These are phyloP conservation scores for Denticeps clupeoides DNA, from an alignment of 2,797 vertebrate genomes.

Conservation along the genomic window DNA sequence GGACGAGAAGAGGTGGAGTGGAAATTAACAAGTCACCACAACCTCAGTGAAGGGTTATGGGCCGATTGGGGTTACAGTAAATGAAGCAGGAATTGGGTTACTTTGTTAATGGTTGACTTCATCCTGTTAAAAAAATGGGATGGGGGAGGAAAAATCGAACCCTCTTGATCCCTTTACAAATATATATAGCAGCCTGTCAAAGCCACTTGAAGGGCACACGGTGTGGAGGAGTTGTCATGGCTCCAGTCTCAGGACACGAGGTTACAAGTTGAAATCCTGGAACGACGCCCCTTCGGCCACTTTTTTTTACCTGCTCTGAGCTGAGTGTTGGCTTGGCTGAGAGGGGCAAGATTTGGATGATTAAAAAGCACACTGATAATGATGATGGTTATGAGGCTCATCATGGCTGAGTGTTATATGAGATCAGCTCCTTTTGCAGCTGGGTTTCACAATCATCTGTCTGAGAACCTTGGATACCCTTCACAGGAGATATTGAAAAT, in stretches of 20 bases:
- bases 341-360: neutral
- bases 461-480: neutral
- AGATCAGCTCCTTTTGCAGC: neutral
- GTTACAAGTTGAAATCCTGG: constrained; percentile 5
- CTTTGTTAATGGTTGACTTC: constrained; percentile 10
- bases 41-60: neutral
- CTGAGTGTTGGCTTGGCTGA: neutral
- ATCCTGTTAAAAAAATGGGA: neutral
- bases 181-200: neutral
- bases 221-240: constrained; percentile 1
- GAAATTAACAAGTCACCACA: too few species aligned
- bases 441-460: neutral
- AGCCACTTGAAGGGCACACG: constrained; percentile 15
- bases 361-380: neutral
- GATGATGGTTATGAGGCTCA: neutral
- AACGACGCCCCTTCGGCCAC: neutral
- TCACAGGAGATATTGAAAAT: neutral
- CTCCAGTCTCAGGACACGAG: neutral
- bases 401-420: neutral
- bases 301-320: neutral
- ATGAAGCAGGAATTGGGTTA: neutral
- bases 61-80: neutral
- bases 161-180: neutral
- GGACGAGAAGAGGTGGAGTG: too few species aligned
- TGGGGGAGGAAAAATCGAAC: neutral